Evolutionary conservation across 2,888 invertebrate genomes (phyloP), one percentile per base, ranked within the genome.

Genomic region (Leucophenga maculata): DNA sequence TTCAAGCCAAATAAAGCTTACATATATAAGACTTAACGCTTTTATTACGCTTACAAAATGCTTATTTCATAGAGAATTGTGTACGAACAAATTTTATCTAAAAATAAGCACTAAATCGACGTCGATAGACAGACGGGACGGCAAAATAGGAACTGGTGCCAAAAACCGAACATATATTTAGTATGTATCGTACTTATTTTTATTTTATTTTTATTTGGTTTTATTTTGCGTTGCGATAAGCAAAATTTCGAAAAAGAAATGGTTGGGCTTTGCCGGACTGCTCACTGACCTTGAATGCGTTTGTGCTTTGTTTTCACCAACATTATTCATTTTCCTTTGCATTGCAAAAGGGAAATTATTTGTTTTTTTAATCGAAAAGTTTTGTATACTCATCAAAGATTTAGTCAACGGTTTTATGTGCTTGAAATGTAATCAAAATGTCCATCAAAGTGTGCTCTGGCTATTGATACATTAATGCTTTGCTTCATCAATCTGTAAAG

Each of bases 81-180:
- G 72, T 72, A 75, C 68, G 73, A 75, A 68, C 9, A 39, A 68
- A 62, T 71, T 71, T 77, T 75, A 71, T 75, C 80, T 80, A 80
- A 78, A 80, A 80, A 80, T 80, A 80, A 74, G 59, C 60, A 76
- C 77, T 75, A 80, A 39, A 39, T 39, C 39, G 39, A 39, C 39
- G 11, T 1, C 39, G 39, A 39, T 39, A 39, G 39, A 39, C 39
- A 39, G 39, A 39, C 39, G 11, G 50, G 16, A 50, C 16, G 50
- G 50, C 50, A 4, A 50, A 50, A 39, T 39, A 11, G 44, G 80
- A 81, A 77, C 74, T 74, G 78, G 77, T 80, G 80, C 80, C 85
- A 84, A 84, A 78, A 78, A 70, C n/a, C n/a, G n/a, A 18, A 26
- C 22, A 26, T n/a, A 59, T 20, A 4, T 50, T 50, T 50, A 60